These are phyloP conservation scores for Unio pictorum DNA, from an alignment of 2,888 invertebrate species.

Conservation along the genomic window DNA sequence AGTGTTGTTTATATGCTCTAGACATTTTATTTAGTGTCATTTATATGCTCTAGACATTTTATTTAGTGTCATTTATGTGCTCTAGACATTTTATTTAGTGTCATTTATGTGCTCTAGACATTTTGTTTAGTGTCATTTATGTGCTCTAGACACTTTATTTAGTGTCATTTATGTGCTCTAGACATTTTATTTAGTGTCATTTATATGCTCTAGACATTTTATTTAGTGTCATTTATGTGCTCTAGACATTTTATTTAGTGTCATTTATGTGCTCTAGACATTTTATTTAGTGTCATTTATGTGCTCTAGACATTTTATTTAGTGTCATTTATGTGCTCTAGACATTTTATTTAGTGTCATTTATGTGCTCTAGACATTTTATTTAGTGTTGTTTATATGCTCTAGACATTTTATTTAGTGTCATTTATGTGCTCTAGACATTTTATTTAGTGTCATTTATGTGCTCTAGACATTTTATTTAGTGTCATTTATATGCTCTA, in stretches of 20 bases:
- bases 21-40: conserved; percentile 73
- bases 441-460: conserved; percentile 4
- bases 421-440: background rate
- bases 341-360: background rate
- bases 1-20: conserved; percentile 65
- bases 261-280: background rate
- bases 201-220: background rate
- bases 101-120: background rate
- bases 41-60: background rate
- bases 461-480: conserved; percentile 75
- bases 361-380: background rate
- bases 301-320: background rate
- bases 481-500: background rate
- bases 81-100: background rate
- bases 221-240: conserved; percentile 29
- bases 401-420: background rate
- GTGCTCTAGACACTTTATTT: conserved; percentile 3
- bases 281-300: background rate
- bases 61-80: background rate
- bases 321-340: background rate
- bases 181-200: background rate
- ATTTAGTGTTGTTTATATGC: conserved; percentile 3
- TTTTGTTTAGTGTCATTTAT: background rate
- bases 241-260: conserved; percentile 75
- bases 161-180: background rate